Evolutionary conservation across 2,888 invertebrate species (phyloP), one percentile per base, ranked within the genome.

Genomic region (Hypsopygia costalis): DNA sequence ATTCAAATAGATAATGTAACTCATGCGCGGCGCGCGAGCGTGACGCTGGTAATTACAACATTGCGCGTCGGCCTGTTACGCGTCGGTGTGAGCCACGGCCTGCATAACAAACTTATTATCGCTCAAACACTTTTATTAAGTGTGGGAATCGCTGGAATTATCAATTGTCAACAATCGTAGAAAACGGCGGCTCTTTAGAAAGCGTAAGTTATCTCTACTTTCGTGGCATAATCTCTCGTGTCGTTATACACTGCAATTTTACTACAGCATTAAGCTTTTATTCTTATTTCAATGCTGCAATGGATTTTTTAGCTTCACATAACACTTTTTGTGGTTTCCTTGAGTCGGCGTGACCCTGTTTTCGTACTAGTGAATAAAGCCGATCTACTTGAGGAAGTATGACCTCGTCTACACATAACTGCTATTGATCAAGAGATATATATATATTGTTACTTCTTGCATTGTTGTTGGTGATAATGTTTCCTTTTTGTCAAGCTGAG

Each of bases 121-220:
- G 11, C 39, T 45, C 43, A 44, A 55, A 52, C 52, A 49, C 44
- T 48, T 44, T 55, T 55, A 57, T 61, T 55, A 47, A 52, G 41
- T 63, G 60, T 69, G 65, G 52, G 62, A 66, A 63, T 54, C 51
- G 51, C 47, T 50, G 47, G 39, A 46, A 41, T 56, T 48, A 55
- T 46, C 50, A 57, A 53, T 55, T 55, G 55, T 57, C 46, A 47
- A 48, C 41, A 44, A 49, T 54, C 51, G 44, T 44, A 50, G 52
- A 59, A 52, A 55, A 57, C 40, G 30, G 22, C 34, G 16, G 28
- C 32, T 42, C 10, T 45, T 46, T 59, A 57, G 63, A 68, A 65
- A 68, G 68, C 47, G 60, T 46, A 57, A 62, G 58, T 62, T 47
- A 36, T 36, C 47, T 37, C 45, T 38, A 51, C 55, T 62, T 54